Evolutionary conservation across 2,888 invertebrate genomes (phyloP).

Genomic region (Caenorhabditis sp.): DNA sequence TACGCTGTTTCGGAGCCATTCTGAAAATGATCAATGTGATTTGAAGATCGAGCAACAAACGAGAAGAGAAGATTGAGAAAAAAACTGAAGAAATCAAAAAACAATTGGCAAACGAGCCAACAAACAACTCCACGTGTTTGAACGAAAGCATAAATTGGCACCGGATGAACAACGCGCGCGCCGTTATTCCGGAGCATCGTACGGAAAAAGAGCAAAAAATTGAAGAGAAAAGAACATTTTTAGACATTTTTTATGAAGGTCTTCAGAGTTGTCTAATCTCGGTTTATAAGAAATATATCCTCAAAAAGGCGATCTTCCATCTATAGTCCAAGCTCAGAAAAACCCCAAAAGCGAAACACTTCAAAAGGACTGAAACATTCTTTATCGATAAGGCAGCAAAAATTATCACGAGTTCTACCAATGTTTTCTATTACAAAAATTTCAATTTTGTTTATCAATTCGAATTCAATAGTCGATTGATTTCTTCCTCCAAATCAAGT

Average conservation of each 20-base stretch:
- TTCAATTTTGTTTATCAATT: conserved; percentile 14
- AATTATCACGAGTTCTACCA: conserved; percentile 22
- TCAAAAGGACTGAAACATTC: background rate
- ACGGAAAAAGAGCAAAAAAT: background rate
- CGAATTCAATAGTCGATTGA: conserved; percentile 68
- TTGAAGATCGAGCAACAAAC: background rate
- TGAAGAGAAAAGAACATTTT: background rate
- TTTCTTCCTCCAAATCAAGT: conserved; percentile 74
- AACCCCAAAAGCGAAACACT: no score
- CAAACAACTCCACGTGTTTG: conserved; percentile 51
- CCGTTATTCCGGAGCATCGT: conserved; percentile 43
- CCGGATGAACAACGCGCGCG: conserved; percentile 41
- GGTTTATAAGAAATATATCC: no score
- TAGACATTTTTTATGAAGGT: no score
- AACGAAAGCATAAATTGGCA: conserved; percentile 5
- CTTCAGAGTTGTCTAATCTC: no score
- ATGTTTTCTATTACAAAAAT: background rate
- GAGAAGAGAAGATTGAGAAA: background rate
- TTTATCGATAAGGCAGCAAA: conserved; percentile 21
- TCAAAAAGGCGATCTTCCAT: no score
- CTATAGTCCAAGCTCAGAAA: no score
- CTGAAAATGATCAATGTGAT: conserved; percentile 5
- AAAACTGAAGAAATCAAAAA: conserved; percentile 9
- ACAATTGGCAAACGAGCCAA: background rate
- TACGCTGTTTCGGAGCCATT: conserved; percentile 99